Evolutionary conservation across 2,113 vertebrate species (phyloP).

Genomic region (Ageneiosus marmoratus): DNA sequence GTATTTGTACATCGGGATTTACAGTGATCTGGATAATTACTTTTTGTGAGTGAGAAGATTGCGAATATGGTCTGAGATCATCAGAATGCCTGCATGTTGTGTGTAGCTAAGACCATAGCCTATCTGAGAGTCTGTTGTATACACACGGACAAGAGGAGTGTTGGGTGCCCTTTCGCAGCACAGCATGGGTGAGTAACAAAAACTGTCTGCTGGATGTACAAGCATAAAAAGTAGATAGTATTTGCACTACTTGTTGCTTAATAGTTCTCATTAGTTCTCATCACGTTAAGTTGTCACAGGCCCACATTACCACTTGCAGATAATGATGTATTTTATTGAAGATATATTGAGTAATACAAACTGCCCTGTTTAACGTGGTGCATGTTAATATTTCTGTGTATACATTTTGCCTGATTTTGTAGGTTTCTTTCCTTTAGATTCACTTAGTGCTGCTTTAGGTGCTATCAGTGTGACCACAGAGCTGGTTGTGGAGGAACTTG

Average conservation of each 20-base stretch:
- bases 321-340: not conserved
- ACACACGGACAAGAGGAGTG: slow-evolving; percentile 53
- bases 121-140: slow-evolving; percentile 57
- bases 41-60: not conserved
- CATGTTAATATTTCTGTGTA: not conserved
- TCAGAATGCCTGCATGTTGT: not conserved
- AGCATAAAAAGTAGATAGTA: not conserved
- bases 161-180: slow-evolving; percentile 43
- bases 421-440: slow-evolving; percentile 52
- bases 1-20: not conserved
- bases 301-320: not conserved
- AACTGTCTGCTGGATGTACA: not conserved
- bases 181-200: slow-evolving; percentile 59
- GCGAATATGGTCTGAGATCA: not conserved
- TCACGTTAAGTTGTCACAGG: not conserved
- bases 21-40: not conserved
- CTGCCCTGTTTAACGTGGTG: not conserved
- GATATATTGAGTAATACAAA: not conserved
- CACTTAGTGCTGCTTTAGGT: slow-evolving; percentile 66
- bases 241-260: not conserved
- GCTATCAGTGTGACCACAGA: slow-evolving; percentile 72
- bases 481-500: slow-evolving; percentile 68
- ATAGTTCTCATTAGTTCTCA: not conserved
- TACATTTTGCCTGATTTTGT: not conserved
- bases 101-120: not conserved